Conservation (phyloP, 2,888 invertebrate species). For the Deilephila elpenor region DNA sequence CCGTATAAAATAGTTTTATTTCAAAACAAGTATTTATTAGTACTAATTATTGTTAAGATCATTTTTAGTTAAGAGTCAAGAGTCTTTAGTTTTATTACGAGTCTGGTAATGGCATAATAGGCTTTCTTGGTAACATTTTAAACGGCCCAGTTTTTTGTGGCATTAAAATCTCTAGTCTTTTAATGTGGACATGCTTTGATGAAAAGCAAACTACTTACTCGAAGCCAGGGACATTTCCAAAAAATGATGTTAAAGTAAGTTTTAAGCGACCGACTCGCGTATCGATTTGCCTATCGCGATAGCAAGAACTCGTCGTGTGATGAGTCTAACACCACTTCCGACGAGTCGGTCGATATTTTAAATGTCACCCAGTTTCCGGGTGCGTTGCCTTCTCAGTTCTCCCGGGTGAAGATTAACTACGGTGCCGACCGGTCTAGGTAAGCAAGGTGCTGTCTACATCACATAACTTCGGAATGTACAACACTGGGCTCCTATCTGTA, state of each 20-base stretch:
- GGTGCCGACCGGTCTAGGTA: slow-evolving; percentile 51
- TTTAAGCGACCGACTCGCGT: neutral
- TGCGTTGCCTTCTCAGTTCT: slow-evolving; percentile 29
- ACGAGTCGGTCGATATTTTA: slow-evolving; percentile 65
- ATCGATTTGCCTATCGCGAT: slow-evolving; percentile 2
- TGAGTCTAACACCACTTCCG: slow-evolving; percentile 51
- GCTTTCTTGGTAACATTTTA: too few relatives aligned
- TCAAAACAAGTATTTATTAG: too few relatives aligned
- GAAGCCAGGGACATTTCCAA: too few relatives aligned
- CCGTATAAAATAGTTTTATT: too few relatives aligned
- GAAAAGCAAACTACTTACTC: too few relatives aligned
- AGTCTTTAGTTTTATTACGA: too few relatives aligned
- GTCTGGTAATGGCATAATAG: too few relatives aligned
- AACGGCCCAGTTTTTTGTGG: too few relatives aligned
- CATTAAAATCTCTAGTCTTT: too few relatives aligned
- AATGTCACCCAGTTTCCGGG: slow-evolving; percentile 71
- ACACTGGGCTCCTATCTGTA: neutral
- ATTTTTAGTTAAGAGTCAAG: too few relatives aligned
- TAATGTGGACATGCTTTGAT: too few relatives aligned
- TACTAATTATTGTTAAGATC: too few relatives aligned
- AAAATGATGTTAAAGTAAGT: neutral
- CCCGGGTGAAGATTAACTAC: slow-evolving; percentile 57
- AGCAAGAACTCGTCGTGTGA: slow-evolving; percentile 5
- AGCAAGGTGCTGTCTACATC: slow-evolving; percentile 26
- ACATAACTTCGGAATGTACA: neutral